phyloP scores from a whole-genome alignment of 2,113 vertebrate species.

The Erythrocercus mccallii region DNA sequence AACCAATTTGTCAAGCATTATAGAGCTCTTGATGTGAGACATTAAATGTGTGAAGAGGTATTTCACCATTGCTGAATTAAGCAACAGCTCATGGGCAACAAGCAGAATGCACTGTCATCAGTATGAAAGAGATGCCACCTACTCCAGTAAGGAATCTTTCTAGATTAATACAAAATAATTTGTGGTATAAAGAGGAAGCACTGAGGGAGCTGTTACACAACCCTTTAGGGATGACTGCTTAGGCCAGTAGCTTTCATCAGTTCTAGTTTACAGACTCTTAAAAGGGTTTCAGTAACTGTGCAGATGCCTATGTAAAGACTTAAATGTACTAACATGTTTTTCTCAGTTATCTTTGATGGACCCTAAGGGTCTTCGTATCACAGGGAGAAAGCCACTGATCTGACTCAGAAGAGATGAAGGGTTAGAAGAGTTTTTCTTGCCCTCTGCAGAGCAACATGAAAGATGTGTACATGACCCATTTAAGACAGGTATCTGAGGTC shows the following conservation, averaged over 20 bases:
- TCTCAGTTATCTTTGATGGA: neutral
- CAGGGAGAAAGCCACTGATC: neutral
- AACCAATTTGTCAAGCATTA: slow-evolving; percentile 30
- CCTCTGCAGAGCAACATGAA: neutral
- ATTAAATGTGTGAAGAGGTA: slow-evolving; percentile 26
- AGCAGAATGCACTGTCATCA: neutral
- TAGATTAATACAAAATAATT: neutral
- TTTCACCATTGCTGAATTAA: slow-evolving; percentile 43
- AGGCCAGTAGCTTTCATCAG: neutral
- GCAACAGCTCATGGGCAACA: slow-evolving; percentile 26
- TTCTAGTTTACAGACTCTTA: neutral
- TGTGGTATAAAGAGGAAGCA: neutral
- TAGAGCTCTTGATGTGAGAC: slow-evolving; percentile 5
- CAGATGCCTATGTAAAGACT: neutral
- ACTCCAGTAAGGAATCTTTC: neutral
- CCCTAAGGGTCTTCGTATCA: neutral
- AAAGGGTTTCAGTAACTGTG: neutral
- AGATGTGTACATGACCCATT: neutral
- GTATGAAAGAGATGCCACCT: neutral
- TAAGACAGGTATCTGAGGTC: neutral
- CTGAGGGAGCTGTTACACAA: neutral
- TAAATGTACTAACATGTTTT: neutral
- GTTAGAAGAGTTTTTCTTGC: neutral
- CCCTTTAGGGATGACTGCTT: neutral
- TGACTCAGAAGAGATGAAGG: neutral